Evolutionary conservation across 1,140 invertebrate species (phyloP).

Genomic region (Acromyrmex charruanus): DNA sequence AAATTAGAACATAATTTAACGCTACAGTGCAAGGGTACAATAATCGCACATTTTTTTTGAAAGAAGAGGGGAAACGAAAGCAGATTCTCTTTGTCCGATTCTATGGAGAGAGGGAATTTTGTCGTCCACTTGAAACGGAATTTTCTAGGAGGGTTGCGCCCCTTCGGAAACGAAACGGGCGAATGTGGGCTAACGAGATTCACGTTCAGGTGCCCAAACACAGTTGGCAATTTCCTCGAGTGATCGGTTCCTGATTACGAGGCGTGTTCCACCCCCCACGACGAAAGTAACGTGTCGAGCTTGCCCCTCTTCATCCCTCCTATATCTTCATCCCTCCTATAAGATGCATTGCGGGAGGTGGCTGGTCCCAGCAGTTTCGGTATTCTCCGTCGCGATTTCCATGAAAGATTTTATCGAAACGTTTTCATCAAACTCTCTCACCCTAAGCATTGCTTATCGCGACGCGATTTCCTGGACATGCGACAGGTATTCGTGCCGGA

Average conservation of each 20-base stretch:
- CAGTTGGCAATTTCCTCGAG: constrained; percentile 76
- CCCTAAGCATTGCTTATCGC: constrained; percentile 34
- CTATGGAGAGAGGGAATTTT: constrained; percentile 44
- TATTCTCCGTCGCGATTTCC: neutral
- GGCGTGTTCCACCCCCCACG: constrained; percentile 55
- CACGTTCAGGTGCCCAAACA: constrained; percentile 73
- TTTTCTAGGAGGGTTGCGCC: constrained; percentile 44
- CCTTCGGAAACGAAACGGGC: constrained; percentile 37
- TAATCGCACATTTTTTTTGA: neutral
- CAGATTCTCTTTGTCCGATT: constrained; percentile 43
- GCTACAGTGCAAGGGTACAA: neutral
- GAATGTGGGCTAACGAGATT: constrained; percentile 77
- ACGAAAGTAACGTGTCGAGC: constrained; percentile 42
- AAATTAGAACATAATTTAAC: constrained; percentile 1
- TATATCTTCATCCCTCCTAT: neutral
- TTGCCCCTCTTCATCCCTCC: neutral
- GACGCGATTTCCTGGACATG: neutral
- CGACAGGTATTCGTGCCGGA: neutral
- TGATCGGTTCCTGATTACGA: constrained; percentile 79
- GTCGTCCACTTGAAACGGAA: constrained; percentile 59
- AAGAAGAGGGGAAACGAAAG: neutral
- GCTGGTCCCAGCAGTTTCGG: constrained; percentile 3
- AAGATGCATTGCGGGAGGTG: neutral
- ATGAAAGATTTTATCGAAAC: constrained; percentile 31
- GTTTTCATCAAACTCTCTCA: constrained; percentile 21